A percentile compares a stretch with the other conserved stretches of the same genome.
phyloP scores from a whole-genome alignment of 2,888 invertebrate genomes.

The Megastigmus dorsalis region DNA sequence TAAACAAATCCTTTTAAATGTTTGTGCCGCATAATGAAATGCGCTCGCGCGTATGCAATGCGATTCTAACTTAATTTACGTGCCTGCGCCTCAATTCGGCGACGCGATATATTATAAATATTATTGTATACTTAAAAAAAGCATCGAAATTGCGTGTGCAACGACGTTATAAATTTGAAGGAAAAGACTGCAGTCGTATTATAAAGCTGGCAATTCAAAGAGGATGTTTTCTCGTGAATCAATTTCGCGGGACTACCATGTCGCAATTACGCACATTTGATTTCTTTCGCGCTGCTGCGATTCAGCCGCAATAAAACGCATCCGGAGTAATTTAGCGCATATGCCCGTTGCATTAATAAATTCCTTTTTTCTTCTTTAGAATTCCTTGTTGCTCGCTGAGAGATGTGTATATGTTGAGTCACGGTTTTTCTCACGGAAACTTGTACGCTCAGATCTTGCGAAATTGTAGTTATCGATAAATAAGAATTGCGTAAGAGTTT shows the following conservation, averaged over 20 bases:
- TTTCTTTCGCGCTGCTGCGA: not conserved
- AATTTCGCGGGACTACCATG: constrained; percentile 1
- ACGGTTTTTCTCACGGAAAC: constrained; percentile 8
- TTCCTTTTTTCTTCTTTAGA: constrained; percentile 12
- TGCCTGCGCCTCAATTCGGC: no score
- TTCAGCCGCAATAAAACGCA: constrained; percentile 15
- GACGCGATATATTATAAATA: no score
- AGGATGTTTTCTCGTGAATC: constrained; percentile 1
- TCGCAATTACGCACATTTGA: constrained; percentile 16
- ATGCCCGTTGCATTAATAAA: constrained; percentile 7
- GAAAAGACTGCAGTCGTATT: no score
- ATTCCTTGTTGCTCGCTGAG: not conserved
- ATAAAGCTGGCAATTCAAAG: constrained; percentile 11
- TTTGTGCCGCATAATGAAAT: no score
- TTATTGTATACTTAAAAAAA: no score
- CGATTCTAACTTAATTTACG: no score
- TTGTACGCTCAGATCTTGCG: not conserved
- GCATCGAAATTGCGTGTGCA: no score
- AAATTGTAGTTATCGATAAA: no score
- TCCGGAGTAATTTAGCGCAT: constrained; percentile 22
- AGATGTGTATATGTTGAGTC: not conserved
- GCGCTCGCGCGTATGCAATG: no score
- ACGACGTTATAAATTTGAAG: no score
- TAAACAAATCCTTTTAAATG: no score
- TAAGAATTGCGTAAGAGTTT: no score